Base-by-base conservation (phyloP, 23 tunicate species). In the Ciona savignyi region DNA sequence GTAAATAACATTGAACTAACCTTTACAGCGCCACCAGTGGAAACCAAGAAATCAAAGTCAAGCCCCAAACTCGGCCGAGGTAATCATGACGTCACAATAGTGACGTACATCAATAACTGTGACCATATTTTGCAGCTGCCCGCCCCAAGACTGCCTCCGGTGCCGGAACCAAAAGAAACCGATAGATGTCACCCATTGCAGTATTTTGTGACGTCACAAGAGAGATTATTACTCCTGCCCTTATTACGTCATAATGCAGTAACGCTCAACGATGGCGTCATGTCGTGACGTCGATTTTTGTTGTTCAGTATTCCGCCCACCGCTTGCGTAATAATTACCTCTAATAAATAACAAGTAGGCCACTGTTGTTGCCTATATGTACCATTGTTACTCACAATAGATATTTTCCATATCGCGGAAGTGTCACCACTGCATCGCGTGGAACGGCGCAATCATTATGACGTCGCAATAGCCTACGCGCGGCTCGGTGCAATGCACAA, bases 91-190 rank as follows among this genome's bases (percentile, higher is more conserved):
- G 56, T 42, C 56, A 42, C 15, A 42, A 42, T 42, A n/a, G 62
- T 15, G 21, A 51, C 19, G 19, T 51, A 15, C 62, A 51, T 51
- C n/a, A n/a, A n/a, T n/a, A 42, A 9, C 15, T 9, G 15, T 42
- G 56, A 42, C 56, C 11, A 6, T 15, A 42, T 42, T 6, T 6
- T 42, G 30, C 83, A 84, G 89, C 67, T 30, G 83, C 78, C 3
- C 70, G 92, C 23, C 92, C 92, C 19, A 85, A 85, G 66, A 85
- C 92, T 51, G 92, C 92, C 25, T 68, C 83, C 11, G 83, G 75
- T 34, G 61, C 51, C 29, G 67, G 68, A 3, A 64, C n/a, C 29
- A 51, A 3, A 64, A 3, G 56, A 62, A 75, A 33, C 9, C 79
- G 49, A 29, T 23, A 30, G 69, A 33, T 31, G 65, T 65, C 77